A percentile compares a stretch with the other conserved stretches of the same genome.
These are phyloP conservation scores for Fregetta grallaria DNA, from an alignment of 2,113 vertebrate species.

Conservation along the genomic window DNA sequence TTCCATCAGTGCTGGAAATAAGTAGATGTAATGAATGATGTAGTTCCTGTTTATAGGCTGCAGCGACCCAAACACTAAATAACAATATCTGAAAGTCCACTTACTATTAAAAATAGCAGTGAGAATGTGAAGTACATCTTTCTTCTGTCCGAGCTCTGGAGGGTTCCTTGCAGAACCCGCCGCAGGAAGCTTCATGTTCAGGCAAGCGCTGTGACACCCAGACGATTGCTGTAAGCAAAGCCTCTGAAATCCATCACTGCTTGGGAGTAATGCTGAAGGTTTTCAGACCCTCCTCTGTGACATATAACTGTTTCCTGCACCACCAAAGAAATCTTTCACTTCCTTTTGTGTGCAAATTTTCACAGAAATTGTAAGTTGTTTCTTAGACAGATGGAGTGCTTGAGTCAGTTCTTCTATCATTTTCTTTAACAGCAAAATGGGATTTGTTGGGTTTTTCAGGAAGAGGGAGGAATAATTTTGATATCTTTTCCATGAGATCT, in stretches of 20 bases:
- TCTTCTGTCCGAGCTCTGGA: slow-evolving; percentile 20
- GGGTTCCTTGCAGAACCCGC: slow-evolving; percentile 21
- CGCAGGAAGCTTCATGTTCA: not conserved
- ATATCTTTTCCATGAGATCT: not conserved
- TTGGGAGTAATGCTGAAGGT: not conserved
- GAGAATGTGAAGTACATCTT: not conserved
- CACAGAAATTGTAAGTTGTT: not conserved
- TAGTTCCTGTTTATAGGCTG: not conserved
- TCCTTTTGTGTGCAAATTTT: not conserved
- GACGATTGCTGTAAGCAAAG: not conserved
- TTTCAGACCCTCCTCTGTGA: not conserved
- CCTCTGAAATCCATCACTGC: not conserved
- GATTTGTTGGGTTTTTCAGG: not conserved
- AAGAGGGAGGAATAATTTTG: not conserved
- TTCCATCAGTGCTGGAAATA: not conserved
- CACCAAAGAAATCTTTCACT: not conserved
- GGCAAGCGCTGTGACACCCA: not conserved
- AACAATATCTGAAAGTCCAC: not conserved
- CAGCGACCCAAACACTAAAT: not conserved
- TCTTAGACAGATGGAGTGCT: not conserved
- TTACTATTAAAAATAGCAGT: not conserved
- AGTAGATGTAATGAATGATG: not conserved
- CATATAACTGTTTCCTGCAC: not conserved
- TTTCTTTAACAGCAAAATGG: not conserved
- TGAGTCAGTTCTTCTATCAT: not conserved